A percentile compares a stretch with the other conserved stretches of the same genome.
Evolutionary conservation across 2,113 vertebrate genomes (phyloP).

Genomic region (Pseudorectes ferrugineus): DNA sequence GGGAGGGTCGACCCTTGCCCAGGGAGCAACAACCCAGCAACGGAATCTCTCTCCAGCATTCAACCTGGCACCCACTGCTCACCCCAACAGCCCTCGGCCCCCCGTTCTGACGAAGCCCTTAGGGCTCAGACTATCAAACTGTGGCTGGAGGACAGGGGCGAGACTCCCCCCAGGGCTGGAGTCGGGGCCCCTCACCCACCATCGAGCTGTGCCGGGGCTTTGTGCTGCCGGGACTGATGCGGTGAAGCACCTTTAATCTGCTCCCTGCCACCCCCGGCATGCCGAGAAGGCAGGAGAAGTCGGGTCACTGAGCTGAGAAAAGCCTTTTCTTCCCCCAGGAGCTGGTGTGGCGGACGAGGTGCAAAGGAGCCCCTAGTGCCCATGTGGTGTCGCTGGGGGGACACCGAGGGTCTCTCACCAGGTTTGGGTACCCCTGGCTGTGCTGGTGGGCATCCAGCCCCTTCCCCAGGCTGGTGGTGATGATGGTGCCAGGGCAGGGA

Average conservation of each 20-base stretch:
- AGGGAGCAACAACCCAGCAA: not conserved
- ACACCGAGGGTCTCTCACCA: accelerated
- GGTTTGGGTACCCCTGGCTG: not conserved
- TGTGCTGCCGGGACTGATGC: not conserved
- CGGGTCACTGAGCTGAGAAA: not conserved
- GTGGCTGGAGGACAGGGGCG: not conserved
- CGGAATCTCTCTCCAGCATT: not conserved
- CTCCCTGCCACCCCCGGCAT: accelerated
- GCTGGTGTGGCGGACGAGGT: accelerated
- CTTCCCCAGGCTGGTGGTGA: not conserved
- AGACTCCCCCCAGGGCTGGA: not conserved
- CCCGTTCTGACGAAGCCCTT: not conserved
- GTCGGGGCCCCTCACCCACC: accelerated
- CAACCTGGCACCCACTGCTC: not conserved
- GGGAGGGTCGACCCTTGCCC: accelerated
- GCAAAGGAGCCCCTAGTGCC: not conserved
- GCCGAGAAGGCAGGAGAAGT: not conserved
- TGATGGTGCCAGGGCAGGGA: not conserved
- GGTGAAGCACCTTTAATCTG: not conserved
- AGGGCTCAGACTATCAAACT: not conserved
- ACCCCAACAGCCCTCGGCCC: accelerated
- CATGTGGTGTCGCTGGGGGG: accelerated
- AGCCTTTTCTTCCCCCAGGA: accelerated
- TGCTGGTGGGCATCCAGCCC: not conserved
- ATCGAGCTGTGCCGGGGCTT: not conserved